These are phyloP conservation scores for Mustela lutreola DNA, from an alignment of 2,113 vertebrate species.

Conservation along the genomic window DNA sequence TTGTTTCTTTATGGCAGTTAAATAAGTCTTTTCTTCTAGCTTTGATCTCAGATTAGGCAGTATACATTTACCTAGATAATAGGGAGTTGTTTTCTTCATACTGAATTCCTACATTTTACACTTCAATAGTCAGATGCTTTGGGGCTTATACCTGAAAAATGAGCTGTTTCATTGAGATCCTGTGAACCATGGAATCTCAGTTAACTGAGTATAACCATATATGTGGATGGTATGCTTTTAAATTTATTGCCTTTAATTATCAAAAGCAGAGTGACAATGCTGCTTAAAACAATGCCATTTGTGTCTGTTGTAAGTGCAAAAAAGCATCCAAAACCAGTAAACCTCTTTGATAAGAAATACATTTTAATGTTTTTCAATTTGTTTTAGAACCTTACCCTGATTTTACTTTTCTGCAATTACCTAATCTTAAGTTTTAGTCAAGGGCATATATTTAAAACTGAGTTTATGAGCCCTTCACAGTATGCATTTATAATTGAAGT, in stretches of 20 bases:
- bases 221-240: slow-evolving; percentile 28
- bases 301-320: slow-evolving; percentile 75
- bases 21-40: background rate
- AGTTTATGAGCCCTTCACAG: slow-evolving; percentile 59
- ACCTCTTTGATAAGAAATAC: slow-evolving; percentile 77
- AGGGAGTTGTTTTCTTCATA: slow-evolving; percentile 64
- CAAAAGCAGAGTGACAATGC: slow-evolving; percentile 51
- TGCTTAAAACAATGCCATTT: slow-evolving; percentile 45
- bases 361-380: slow-evolving; percentile 4
- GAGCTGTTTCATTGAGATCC: slow-evolving; percentile 14
- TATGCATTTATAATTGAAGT: slow-evolving; percentile 88
- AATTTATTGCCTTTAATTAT: slow-evolving; percentile 63
- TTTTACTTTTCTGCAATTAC: slow-evolving; percentile 27
- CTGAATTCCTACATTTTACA: slow-evolving; percentile 40
- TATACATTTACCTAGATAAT: slow-evolving; percentile 38
- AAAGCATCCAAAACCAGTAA: slow-evolving; percentile 86
- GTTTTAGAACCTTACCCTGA: slow-evolving; percentile 51
- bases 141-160: slow-evolving; percentile 23
- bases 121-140: slow-evolving; percentile 13
- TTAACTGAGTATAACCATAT: background rate
- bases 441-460: slow-evolving; percentile 5
- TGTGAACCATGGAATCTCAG: background rate
- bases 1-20: background rate
- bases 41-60: background rate
- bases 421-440: slow-evolving; percentile 56